phyloP scores from a whole-genome alignment of 2,888 invertebrate genomes.

The Drosophila flavopinicola region DNA sequence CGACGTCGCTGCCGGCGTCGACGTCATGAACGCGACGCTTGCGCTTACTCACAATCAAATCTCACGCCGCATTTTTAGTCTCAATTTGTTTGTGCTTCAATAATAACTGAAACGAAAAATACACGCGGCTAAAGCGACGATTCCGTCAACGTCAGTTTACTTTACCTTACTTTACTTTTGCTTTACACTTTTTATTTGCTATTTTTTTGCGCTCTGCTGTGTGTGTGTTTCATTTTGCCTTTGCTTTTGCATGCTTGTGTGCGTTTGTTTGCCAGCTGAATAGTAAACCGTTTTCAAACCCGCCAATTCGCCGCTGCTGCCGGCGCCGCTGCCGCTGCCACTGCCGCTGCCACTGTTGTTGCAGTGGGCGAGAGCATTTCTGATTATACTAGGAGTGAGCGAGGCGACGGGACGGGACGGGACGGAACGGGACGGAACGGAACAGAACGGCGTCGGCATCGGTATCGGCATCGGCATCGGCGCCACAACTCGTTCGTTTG shows the following conservation, averaged over 20 bases:
- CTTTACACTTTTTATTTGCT: constrained; percentile 34
- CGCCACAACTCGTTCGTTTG: constrained; percentile 52
- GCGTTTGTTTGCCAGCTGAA: constrained; percentile 47
- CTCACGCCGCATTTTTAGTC: constrained; percentile 82
- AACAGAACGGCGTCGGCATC: too few species aligned
- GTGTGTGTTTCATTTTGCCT: constrained; percentile 41
- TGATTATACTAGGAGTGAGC: constrained; percentile 33
- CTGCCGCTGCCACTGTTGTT: constrained; percentile 9
- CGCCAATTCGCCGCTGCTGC: constrained; percentile 23
- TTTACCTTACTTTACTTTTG: constrained; percentile 52
- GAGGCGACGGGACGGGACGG: not conserved
- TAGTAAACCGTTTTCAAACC: constrained; percentile 49
- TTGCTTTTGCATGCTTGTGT: constrained; percentile 53
- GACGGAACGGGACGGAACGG: not conserved
- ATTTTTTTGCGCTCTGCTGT: constrained; percentile 23
- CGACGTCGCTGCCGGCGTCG: constrained; percentile 36
- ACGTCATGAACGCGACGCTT: constrained; percentile 53
- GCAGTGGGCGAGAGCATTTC: constrained; percentile 50
- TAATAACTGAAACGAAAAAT: constrained; percentile 80
- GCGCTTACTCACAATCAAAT: constrained; percentile 82
- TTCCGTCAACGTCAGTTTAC: constrained; percentile 74
- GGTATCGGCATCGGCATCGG: constrained; percentile 9
- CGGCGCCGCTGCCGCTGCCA: not conserved
- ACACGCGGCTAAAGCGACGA: constrained; percentile 75
- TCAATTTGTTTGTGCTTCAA: constrained; percentile 82